phyloP scores from a whole-genome alignment of 2,797 vertebrate species.

The Anguilla megastoma region DNA sequence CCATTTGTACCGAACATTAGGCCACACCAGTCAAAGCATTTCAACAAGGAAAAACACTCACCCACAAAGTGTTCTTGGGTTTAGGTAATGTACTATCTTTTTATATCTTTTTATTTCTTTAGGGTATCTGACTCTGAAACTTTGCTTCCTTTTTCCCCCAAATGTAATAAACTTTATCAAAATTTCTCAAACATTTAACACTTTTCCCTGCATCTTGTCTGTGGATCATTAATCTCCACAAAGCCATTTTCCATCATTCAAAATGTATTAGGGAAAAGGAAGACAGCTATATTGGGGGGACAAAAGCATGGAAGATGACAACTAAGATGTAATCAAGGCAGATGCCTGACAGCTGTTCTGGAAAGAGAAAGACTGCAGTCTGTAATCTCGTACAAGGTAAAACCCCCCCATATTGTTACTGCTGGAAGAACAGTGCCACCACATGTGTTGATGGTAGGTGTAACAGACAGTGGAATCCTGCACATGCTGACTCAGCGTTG shows the following conservation, averaged over 20 bases:
- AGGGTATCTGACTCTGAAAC: neutral
- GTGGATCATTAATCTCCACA: neutral
- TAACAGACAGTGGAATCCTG: neutral
- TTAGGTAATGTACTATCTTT: neutral
- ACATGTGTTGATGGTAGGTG: neutral
- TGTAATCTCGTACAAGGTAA: conserved; percentile 14
- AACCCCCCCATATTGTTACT: neutral
- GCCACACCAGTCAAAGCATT: conserved; percentile 1
- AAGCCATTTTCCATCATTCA: conserved; percentile 16
- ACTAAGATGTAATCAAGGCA: conserved; percentile 18
- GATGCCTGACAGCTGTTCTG: conserved; percentile 19
- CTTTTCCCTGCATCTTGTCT: neutral
- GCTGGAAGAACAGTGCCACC: neutral
- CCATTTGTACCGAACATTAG: neutral
- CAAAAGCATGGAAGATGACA: neutral
- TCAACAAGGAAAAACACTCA: neutral
- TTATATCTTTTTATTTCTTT: neutral
- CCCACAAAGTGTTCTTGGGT: neutral
- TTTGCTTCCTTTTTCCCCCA: neutral
- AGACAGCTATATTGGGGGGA: conserved; percentile 8
- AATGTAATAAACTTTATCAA: conserved; percentile 1
- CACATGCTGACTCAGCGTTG: neutral
- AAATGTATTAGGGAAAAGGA: conserved; percentile 17
- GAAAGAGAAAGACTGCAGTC: neutral
- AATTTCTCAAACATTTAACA: neutral